These are phyloP conservation scores for Metaphire vulgaris DNA, from an alignment of 1,140 invertebrate species.

Conservation along the genomic window DNA sequence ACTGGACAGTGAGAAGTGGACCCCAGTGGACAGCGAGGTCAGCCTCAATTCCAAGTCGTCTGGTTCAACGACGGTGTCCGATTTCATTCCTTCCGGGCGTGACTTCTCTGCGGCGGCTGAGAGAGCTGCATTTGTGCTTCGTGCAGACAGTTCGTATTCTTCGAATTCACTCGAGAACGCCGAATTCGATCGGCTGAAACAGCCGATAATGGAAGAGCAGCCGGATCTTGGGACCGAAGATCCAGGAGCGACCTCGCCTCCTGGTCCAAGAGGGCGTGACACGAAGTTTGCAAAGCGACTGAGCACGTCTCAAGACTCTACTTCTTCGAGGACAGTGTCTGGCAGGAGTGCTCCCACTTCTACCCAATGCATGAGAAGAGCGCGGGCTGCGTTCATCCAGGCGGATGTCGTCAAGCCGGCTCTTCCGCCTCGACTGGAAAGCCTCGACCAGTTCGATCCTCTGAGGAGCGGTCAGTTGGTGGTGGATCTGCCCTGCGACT, in stretches of 20 bases:
- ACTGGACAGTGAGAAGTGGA: too few species aligned
- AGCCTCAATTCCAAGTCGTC: background rate
- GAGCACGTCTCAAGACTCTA: too few species aligned
- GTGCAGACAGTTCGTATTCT: background rate
- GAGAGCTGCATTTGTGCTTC: background rate
- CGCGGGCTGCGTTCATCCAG: background rate
- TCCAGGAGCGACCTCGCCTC: too few species aligned
- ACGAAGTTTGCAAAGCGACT: too few species aligned
- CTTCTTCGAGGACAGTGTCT: too few species aligned
- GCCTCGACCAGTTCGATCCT: conserved; percentile 13
- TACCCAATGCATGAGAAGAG: background rate
- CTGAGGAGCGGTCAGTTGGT: conserved; percentile 12
- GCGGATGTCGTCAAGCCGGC: background rate
- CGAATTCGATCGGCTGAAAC: background rate
- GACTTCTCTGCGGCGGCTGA: background rate
- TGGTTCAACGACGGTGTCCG: background rate
- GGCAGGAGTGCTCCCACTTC: too few species aligned
- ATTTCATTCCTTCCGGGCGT: background rate
- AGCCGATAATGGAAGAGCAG: too few species aligned
- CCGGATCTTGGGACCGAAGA: too few species aligned
- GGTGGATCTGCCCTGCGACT: background rate
- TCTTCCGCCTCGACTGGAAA: background rate
- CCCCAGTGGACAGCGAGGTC: background rate
- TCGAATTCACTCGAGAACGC: background rate
- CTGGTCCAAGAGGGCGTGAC: too few species aligned